Evolutionary conservation across 2,797 vertebrate species (phyloP).

Genomic region (Sebastes umbrosus): DNA sequence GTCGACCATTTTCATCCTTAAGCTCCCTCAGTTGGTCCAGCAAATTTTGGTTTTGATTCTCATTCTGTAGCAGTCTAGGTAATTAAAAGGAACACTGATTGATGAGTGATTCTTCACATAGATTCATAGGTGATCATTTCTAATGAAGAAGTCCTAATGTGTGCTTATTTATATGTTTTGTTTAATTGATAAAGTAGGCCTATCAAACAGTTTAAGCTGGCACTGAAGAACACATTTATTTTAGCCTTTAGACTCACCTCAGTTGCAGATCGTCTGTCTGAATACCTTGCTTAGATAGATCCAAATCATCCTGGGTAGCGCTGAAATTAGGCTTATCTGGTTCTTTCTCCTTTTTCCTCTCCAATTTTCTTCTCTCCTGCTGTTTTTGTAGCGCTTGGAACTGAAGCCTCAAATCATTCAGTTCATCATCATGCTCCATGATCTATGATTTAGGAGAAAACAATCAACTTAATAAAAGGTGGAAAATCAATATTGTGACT

Average conservation of each 20-base stretch:
- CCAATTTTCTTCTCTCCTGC: constrained; percentile 83
- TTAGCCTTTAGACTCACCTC: constrained; percentile 57
- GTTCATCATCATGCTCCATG: constrained; percentile 80
- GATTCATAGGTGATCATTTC: neutral
- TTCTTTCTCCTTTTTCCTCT: constrained; percentile 76
- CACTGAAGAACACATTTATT: neutral
- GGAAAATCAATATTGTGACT: neutral
- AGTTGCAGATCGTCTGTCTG: constrained; percentile 43
- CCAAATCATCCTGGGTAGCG: constrained; percentile 61
- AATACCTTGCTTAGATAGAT: constrained; percentile 61
- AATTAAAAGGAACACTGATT: neutral
- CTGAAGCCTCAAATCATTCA: constrained; percentile 84
- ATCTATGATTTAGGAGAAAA: constrained; percentile 21
- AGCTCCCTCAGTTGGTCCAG: constrained; percentile 84
- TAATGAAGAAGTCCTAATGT: neutral
- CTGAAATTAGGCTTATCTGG: neutral
- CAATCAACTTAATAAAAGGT: neutral
- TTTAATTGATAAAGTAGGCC: neutral
- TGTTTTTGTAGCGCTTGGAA: constrained; percentile 89
- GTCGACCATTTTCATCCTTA: constrained; percentile 88
- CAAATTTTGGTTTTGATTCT: constrained; percentile 78
- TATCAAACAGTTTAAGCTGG: neutral
- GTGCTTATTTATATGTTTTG: neutral
- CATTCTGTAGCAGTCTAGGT: constrained; percentile 79
- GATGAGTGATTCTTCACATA: neutral